Conservation (phyloP, 1,140 invertebrate genomes). For the Zeugodacus cucurbitae region DNA sequence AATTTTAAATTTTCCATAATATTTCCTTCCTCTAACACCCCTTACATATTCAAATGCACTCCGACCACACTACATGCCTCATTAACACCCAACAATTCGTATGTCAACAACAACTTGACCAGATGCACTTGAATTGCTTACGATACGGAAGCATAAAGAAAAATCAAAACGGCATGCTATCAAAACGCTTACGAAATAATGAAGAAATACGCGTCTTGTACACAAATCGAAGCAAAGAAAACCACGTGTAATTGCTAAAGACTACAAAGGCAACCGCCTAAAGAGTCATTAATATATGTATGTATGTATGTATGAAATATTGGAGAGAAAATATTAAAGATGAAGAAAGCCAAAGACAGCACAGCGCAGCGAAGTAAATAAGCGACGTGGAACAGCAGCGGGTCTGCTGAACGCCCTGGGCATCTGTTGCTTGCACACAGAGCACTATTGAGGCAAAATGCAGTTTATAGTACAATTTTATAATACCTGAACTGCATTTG, state of each 20-base stretch:
- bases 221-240: not conserved
- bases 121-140: not conserved
- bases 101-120: slow-evolving; percentile 21
- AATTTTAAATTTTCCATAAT: too few species aligned
- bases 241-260: not conserved
- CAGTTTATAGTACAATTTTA: not conserved
- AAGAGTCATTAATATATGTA: not conserved
- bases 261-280: not conserved
- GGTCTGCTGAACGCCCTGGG: not conserved
- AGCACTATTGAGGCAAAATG: not conserved
- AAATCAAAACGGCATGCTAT: not conserved
- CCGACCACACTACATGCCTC: not conserved
- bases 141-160: not conserved
- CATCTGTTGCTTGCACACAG: not conserved
- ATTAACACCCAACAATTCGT: not conserved
- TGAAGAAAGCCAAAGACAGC: not conserved
- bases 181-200: not conserved
- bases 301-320: not conserved
- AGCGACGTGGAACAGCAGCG: not conserved
- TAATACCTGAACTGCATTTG: not conserved
- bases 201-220: not conserved
- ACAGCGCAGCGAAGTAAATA: not conserved
- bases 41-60: not conserved
- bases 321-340: not conserved
- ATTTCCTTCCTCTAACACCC: not conserved